Base-by-base conservation (phyloP, 2,797 vertebrate species). In the Sebastes taczanowskii region DNA sequence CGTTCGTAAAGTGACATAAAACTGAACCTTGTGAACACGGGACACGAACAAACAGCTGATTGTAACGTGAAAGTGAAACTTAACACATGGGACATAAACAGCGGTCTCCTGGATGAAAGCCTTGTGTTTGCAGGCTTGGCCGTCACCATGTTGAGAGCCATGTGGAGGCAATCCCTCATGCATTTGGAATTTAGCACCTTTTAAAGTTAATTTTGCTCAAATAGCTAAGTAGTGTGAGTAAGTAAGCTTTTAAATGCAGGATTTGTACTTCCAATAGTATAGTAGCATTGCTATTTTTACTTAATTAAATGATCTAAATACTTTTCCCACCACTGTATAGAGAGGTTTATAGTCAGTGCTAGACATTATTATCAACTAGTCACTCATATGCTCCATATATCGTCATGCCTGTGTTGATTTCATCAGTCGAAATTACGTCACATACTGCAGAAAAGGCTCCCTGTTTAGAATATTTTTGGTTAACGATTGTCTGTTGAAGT, bases 401-500 rank as follows among this genome's bases (percentile, higher is more conserved):
- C 9, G 22, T 34, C 29, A 63, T 42, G 22, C 42, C 32, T 78
- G 30, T 69, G 63, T 42, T 67, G 56, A 83, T 74, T 81, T 71
- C 49, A 69, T 52, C 35, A n/a, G 60, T 67, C 38, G 68, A 65
- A 56, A 76, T 71, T 9, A 49, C 35, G 62, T 55, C 55, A 63
- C 38, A 56, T 20, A 22, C 34, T 10, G 11, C 42, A 64, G 4
- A 76, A 74, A 25, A 18, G 60, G 53, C 56, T 74, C 23, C 67
- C 60, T 84, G 82, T 84, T 87, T 72, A 42, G 74, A 68, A 70
- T 38, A 34, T 88, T 82, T 64, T 85, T 29, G 61, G 90, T 92
- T 87, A 89, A 90, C 86, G 74, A 90, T 91, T 91, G 77, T 74
- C 78, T 71, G 74, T 69, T 30, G 64, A 85, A 70, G 86, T 91